Percentiles rank a stretch among this genome's conserved stretches.
Evolutionary conservation across 2,797 vertebrate species (phyloP).

Genomic region (Coracias cyanogaster): DNA sequence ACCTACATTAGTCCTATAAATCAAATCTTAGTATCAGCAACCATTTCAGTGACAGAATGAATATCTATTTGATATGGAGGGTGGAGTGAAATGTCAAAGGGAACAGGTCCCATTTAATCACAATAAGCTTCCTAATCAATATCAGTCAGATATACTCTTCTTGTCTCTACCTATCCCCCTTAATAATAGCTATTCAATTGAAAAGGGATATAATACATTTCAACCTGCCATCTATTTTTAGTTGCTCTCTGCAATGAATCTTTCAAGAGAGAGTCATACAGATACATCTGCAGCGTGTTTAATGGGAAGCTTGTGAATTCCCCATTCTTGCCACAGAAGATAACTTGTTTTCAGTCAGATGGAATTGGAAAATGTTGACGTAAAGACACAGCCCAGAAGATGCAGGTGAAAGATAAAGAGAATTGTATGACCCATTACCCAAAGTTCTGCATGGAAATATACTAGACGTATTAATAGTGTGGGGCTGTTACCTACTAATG

Average conservation of each 20-base stretch:
- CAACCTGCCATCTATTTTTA: conserved; percentile 47
- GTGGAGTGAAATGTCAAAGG: conserved; percentile 22
- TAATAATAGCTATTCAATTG: conserved; percentile 20
- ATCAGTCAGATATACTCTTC: neutral
- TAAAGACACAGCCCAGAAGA: neutral
- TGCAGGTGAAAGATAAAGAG: neutral
- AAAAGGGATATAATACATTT: conserved; percentile 24
- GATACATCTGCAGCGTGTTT: neutral
- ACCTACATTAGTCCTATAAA: neutral
- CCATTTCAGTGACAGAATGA: neutral
- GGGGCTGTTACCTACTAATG: neutral
- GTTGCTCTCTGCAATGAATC: conserved; percentile 9
- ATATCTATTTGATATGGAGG: neutral
- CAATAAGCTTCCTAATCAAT: conserved; percentile 25
- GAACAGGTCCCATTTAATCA: conserved; percentile 10
- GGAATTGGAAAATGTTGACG: neutral
- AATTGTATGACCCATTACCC: neutral
- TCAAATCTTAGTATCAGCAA: neutral
- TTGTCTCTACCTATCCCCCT: neutral
- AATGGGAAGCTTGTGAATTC: conserved; percentile 16
- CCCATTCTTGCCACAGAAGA: neutral
- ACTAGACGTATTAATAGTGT: neutral
- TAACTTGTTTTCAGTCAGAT: neutral
- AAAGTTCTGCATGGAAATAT: neutral
- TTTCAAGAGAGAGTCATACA: conserved; percentile 4